Evolutionary conservation across 2,113 vertebrate genomes (phyloP), one percentile per base, ranked within the genome.

Genomic region (Chloroceryle aenea): DNA sequence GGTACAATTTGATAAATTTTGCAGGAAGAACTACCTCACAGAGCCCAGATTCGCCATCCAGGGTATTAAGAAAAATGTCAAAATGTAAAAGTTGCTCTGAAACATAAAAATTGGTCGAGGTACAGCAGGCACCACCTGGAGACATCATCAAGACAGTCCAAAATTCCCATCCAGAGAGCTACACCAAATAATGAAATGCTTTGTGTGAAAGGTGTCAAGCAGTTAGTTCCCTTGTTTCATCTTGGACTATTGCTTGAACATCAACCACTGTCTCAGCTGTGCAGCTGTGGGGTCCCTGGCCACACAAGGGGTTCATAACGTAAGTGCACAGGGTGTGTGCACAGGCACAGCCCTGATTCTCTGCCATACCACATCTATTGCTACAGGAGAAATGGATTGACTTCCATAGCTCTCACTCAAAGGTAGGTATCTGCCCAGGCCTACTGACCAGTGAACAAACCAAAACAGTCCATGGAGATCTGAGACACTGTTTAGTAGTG

Each of bases 321-420:
- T 16, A 42, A 52, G 26, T 11, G 5, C 6, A 34, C 5, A 4
- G 19, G 7, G 5, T 30, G 7, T 26, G 12, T 0, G 0, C 47
- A n/a, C 9, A 45, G 25, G 17, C 1, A 0, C 34, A 79, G 73
- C 29, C 30, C 26, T 71, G 34, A 75, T 48, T 71, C 14, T 5
- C 14, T 3, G n/a, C n/a, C n/a, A n/a, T n/a, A 64, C 21, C 29
- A n/a, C 61, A 79, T 7, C 15, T 58, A 15, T 40, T 1, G 1
- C 62, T 63, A 34, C n/a, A 42, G 62, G 10, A 53, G n/a, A 69
- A 48, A 72, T 1, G 14, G 27, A 26, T 19, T 22, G 21, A 48
- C 34, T 77, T 72, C 38, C n/a, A 14, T 16, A 78, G 27, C 20
- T 67, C 30, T 67, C 10, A 27, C 21, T 36, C 22, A 66, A 36